Base-by-base conservation (phyloP, 2,888 invertebrate genomes). In the Cheilosia scutellata region DNA sequence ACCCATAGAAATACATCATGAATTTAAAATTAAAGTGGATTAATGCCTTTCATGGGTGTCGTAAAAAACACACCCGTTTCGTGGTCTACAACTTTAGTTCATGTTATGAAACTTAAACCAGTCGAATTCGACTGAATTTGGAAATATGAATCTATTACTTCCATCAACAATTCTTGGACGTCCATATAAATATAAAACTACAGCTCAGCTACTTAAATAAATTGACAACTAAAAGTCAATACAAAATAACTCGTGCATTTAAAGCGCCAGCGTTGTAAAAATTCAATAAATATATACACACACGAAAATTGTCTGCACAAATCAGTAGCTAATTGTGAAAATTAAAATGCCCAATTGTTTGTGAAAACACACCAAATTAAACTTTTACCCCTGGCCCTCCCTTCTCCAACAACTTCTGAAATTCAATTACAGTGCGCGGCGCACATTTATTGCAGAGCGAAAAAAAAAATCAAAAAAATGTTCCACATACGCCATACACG, bases 401-500 rank as follows among this genome's bases (percentile, higher is more conserved):
- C 49, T 16, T 20, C 20, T 11, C 42, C 33, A 33, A 9, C 37
- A 40, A 60, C 53, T 47, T n/a, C 53, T 44, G 11, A 60, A 63
- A 74, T 68, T 62, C 74, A 74, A 74, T 66, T 74, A 66, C 29
- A 42, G 31, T 79, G 57, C 40, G 55, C 57, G 66, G 51, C 40
- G 37, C 66, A 55, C 58, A 57, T n/a, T 58, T 33, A 60, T 25
- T 57, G 27, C 5, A 40, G 6, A 53, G 27, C 2, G 51, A 40
- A 25, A 20, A 37, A 51, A 37, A 62, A 60, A 33, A 33, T 33
- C 33, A 20, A 33, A 55, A 58, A 75, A 58, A 76, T 25, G 55
- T 74, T 80, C 33, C 66, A 62, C 68, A 80, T 74, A 80, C 79
- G 79, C 79, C 74, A 74, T 74, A 80, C 20, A 20, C 74, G 55